Evolutionary conservation across 2,797 vertebrate species (phyloP).

Genomic region (Lutjanus campechanus): DNA sequence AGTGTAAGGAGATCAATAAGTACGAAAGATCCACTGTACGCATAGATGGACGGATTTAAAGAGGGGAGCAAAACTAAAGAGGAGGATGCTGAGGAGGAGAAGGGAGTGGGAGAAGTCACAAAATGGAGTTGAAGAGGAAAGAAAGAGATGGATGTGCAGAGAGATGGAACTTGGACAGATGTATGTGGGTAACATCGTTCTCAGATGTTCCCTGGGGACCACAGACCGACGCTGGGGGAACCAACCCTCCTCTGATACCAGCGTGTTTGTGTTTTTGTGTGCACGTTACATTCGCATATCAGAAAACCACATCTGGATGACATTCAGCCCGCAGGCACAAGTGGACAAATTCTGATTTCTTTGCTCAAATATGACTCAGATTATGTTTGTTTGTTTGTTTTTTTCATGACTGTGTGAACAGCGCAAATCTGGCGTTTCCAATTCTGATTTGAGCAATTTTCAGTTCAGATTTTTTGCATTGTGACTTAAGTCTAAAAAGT

Average conservation of each 20-base stretch:
- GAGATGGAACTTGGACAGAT: constrained; percentile 44
- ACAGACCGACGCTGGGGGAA: constrained; percentile 51
- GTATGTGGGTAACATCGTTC: constrained; percentile 40
- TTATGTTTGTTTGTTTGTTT: no score
- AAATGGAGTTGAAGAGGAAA: not conserved
- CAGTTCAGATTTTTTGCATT: no score
- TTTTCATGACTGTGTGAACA: no score
- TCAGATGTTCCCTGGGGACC: constrained; percentile 35
- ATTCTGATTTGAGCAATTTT: no score
- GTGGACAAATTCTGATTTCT: no score
- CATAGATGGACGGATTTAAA: not conserved
- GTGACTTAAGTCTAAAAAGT: no score
- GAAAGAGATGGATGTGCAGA: constrained; percentile 11
- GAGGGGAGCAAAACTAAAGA: not conserved
- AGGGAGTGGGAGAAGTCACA: not conserved
- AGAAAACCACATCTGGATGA: constrained; percentile 16
- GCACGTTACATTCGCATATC: not conserved
- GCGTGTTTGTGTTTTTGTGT: not conserved
- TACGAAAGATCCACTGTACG: constrained; percentile 6
- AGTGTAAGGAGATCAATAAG: constrained; percentile 43
- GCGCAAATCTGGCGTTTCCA: no score
- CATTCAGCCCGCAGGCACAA: no score
- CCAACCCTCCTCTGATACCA: constrained; percentile 9
- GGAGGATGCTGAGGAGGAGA: constrained; percentile 6
- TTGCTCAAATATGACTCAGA: no score